These are phyloP conservation scores for Danio tinwini DNA, from an alignment of 2,797 vertebrate genomes.

Conservation along the genomic window DNA sequence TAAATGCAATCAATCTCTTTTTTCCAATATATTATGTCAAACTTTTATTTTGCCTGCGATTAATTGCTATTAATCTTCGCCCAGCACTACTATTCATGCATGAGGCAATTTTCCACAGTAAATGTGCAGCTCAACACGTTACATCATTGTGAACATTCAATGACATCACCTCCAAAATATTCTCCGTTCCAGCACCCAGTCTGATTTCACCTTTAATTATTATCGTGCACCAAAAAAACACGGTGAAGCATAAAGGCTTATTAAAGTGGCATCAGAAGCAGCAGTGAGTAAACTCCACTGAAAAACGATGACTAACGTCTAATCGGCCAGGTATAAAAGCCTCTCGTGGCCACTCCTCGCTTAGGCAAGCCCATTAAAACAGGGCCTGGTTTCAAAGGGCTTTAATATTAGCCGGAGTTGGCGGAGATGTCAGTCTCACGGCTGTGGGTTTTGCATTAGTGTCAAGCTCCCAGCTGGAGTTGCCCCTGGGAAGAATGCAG, in stretches of 20 bases:
- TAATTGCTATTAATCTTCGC: too few relatives aligned
- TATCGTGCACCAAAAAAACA: background rate
- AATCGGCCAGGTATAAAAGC: conserved; percentile 54
- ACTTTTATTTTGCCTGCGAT: too few relatives aligned
- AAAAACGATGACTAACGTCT: conserved; percentile 33
- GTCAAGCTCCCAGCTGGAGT: conserved; percentile 62
- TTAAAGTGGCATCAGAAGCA: conserved; percentile 13
- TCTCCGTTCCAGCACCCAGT: background rate
- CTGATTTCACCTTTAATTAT: conserved; percentile 23
- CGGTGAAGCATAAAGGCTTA: conserved; percentile 11
- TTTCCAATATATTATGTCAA: too few relatives aligned
- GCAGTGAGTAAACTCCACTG: background rate
- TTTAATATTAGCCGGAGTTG: conserved; percentile 54
- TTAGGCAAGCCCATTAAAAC: conserved; percentile 46
- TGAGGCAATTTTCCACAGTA: background rate
- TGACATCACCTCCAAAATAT: conserved; percentile 14
- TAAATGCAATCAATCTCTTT: too few relatives aligned
- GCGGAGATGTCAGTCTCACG: conserved; percentile 58
- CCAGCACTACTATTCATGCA: too few relatives aligned
- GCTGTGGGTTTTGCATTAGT: conserved; percentile 60
- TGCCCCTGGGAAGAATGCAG: conserved; percentile 63
- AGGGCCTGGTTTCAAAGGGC: conserved; percentile 50
- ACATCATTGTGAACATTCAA: conserved; percentile 5
- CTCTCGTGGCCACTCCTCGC: conserved; percentile 7
- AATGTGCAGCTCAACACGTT: background rate